phyloP scores from a whole-genome alignment of 2,113 vertebrate genomes.

The Seriola dumerili region DNA sequence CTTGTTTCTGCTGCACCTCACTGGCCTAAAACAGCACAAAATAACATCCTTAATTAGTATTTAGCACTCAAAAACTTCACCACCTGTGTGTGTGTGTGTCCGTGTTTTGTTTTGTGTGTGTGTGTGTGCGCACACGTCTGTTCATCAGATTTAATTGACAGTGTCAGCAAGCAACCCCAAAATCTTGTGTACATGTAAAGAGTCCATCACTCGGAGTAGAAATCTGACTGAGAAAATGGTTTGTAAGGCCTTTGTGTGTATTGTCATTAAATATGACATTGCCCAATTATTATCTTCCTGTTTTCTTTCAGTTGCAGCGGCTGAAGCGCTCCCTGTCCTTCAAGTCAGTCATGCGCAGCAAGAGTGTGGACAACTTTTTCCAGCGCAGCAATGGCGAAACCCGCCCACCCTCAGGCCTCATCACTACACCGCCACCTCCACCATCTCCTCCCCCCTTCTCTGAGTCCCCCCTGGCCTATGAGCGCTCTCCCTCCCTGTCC shows the following conservation, averaged over 20 bases:
- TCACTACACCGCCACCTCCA: conserved; percentile 78
- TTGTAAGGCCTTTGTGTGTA: too few species aligned
- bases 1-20: not conserved
- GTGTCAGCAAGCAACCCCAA: not conserved
- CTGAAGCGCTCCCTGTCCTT: conserved; percentile 92
- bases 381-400: conserved; percentile 86
- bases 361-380: conserved; percentile 93
- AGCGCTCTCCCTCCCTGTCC: conserved; percentile 79
- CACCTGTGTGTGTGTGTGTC: too few species aligned
- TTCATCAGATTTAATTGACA: not conserved
- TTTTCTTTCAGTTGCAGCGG: conserved; percentile 87
- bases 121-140: too few species aligned
- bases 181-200: too few species aligned
- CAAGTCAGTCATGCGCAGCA: conserved; percentile 92
- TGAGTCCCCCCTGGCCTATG: conserved; percentile 69
- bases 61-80: not conserved
- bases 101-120: not conserved
- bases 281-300: not conserved
- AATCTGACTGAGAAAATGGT: too few species aligned
- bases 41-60: not conserved
- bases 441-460: conserved; percentile 78
- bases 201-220: too few species aligned
- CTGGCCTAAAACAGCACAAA: not conserved
- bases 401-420: conserved; percentile 82
- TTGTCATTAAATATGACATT: not conserved